phyloP scores from a whole-genome alignment of 2,797 vertebrate species.

The Bradypodion pumilum region DNA sequence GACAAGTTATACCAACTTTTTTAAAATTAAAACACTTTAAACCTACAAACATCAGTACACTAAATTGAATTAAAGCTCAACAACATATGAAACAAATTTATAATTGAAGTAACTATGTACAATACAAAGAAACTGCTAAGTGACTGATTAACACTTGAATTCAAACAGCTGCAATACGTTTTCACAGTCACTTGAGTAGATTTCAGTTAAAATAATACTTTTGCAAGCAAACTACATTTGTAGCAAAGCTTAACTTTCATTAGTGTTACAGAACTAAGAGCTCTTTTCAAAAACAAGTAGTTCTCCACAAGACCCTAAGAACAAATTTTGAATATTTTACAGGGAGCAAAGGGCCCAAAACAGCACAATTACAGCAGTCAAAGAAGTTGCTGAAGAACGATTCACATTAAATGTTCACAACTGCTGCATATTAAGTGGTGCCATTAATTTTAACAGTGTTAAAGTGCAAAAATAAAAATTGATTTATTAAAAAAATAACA shows the following conservation, averaged over 20 bases:
- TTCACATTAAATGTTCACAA: constrained; percentile 22
- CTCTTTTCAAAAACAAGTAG: constrained; percentile 44
- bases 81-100: constrained; percentile 63
- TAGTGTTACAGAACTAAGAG: constrained; percentile 50
- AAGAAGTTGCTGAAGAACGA: constrained; percentile 3
- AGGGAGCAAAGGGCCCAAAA: constrained; percentile 1
- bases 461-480: constrained; percentile 4
- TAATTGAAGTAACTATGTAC: constrained; percentile 53
- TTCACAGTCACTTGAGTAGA: constrained; percentile 78
- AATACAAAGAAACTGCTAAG: constrained; percentile 52
- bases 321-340: constrained; percentile 38
- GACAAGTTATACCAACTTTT: neutral
- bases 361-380: constrained; percentile 8
- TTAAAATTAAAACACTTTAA: constrained; percentile 28
- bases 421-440: neutral
- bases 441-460: constrained; percentile 14
- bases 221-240: constrained; percentile 60
- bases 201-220: constrained; percentile 66
- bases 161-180: constrained; percentile 67
- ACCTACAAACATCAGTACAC: constrained; percentile 24
- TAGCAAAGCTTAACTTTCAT: constrained; percentile 63
- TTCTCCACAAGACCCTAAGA: constrained; percentile 40
- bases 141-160: constrained; percentile 55
- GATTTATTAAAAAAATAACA: neutral
- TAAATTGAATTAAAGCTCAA: constrained; percentile 53